phyloP scores from a whole-genome alignment of 2,113 vertebrate species.

The Oceanites oceanicus region DNA sequence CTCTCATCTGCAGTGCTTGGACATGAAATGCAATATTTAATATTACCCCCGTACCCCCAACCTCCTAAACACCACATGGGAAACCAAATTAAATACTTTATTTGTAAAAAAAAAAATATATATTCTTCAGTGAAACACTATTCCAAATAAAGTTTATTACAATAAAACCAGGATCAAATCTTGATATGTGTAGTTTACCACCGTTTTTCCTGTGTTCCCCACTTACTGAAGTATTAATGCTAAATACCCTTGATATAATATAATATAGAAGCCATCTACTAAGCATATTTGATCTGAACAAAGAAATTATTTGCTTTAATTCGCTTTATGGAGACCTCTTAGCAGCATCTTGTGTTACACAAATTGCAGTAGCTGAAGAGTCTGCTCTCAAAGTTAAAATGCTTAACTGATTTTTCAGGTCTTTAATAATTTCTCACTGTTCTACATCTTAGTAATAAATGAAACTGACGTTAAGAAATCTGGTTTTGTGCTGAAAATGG shows the following conservation, averaged over 20 bases:
- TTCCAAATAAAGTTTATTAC: not conserved
- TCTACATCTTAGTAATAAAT: not conserved
- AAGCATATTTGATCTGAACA: not conserved
- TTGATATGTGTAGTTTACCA: not conserved
- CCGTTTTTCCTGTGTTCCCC: not conserved
- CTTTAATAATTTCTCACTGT: not conserved
- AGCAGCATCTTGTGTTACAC: not conserved
- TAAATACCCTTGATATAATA: not conserved
- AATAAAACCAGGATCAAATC: not conserved
- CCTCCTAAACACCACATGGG: not conserved
- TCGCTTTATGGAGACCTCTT: not conserved
- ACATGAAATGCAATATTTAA: not conserved
- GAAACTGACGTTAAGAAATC: not conserved
- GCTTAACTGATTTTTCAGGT: not conserved
- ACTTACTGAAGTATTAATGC: not conserved
- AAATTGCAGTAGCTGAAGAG: not conserved
- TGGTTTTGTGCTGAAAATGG: not conserved
- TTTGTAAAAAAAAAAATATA: not conserved
- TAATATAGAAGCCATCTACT: not conserved
- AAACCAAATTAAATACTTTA: not conserved
- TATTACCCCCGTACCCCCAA: not conserved
- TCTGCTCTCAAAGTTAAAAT: not conserved
- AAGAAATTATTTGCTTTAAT: slow-evolving; percentile 19
- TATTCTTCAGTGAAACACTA: not conserved
- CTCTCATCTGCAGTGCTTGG: not conserved